phyloP scores from a whole-genome alignment of 1,140 invertebrate genomes.

The Bilobella aurantiaca region DNA sequence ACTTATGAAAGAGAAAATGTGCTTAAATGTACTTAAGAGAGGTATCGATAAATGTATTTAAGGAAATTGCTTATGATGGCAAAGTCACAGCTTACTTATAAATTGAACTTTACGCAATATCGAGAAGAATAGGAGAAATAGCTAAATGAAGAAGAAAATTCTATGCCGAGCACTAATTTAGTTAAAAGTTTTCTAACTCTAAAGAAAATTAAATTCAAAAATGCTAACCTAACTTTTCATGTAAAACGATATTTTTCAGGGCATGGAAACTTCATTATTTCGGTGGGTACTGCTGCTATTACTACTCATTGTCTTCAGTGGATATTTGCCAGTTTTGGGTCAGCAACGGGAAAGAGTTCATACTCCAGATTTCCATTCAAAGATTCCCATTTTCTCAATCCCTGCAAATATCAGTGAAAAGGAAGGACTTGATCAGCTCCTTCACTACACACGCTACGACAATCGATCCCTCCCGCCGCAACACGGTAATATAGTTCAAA shows the following conservation, averaged over 20 bases:
- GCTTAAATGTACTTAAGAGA: too few relatives aligned
- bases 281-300: neutral
- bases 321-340: neutral
- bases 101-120: neutral
- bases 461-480: slow-evolving; percentile 32
- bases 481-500: slow-evolving; percentile 16
- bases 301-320: neutral
- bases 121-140: neutral
- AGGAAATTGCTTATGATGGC: too few relatives aligned
- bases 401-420: slow-evolving; percentile 27
- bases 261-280: neutral
- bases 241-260: neutral
- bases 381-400: neutral
- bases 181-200: too few relatives aligned
- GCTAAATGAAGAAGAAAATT: neutral
- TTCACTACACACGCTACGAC: slow-evolving; percentile 36
- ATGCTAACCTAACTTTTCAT: too few relatives aligned
- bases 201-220: too few relatives aligned
- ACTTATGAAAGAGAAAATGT: too few relatives aligned
- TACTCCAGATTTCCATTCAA: neutral
- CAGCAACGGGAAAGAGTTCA: neutral
- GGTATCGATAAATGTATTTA: too few relatives aligned
- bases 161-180: too few relatives aligned
- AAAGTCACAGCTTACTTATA: too few relatives aligned
- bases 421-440: slow-evolving; percentile 36